Evolutionary conservation across 2,113 vertebrate species (phyloP).

Genomic region (Pogona vitticeps): DNA sequence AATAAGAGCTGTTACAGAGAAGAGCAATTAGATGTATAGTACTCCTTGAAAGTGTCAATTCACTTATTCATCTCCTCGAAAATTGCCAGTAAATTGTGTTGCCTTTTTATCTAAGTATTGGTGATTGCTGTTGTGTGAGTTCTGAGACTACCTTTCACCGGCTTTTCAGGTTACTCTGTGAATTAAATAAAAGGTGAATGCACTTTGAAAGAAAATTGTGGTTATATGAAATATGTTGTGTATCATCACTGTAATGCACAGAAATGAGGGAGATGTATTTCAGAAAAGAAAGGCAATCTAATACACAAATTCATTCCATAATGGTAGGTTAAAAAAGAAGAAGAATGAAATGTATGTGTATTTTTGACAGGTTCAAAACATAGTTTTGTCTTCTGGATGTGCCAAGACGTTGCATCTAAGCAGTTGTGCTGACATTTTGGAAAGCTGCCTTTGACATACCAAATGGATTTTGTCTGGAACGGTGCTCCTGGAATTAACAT

Average conservation of each 20-base stretch:
- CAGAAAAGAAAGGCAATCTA: conserved; percentile 55
- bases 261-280: conserved; percentile 28
- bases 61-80: background rate
- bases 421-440: conserved; percentile 62
- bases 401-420: conserved; percentile 55
- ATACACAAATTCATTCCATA: conserved; percentile 48
- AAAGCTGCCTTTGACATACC: conserved; percentile 49
- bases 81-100: conserved; percentile 16
- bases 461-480: conserved; percentile 64
- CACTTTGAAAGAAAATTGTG: conserved; percentile 39
- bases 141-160: background rate
- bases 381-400: conserved; percentile 39
- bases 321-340: conserved; percentile 42
- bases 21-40: background rate
- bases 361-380: conserved; percentile 63
- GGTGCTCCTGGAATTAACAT: conserved; percentile 73
- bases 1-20: background rate
- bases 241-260: conserved; percentile 57
- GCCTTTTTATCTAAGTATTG: background rate
- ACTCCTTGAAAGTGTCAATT: conserved; percentile 23
- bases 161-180: conserved; percentile 16
- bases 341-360: conserved; percentile 50
- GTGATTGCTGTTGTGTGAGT: conserved; percentile 25
- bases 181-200: conserved; percentile 38
- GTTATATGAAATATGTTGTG: conserved; percentile 13